A percentile compares a stretch with the other conserved stretches of the same genome.
phyloP scores from a whole-genome alignment of 2,797 vertebrate genomes.

The Mormyrus hasselquistii region DNA sequence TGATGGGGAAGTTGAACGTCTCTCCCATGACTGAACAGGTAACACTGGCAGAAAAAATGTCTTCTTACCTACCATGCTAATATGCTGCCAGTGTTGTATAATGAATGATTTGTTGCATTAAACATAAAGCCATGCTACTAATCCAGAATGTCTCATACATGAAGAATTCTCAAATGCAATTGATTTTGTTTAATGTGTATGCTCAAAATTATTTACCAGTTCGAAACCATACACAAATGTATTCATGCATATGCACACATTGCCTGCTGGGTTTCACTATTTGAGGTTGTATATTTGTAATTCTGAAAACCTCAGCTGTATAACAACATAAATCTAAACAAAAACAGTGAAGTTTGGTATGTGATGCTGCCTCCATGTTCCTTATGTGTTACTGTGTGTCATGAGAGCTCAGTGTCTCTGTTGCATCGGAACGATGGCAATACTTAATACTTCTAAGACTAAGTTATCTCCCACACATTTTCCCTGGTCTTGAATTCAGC shows the following conservation, averaged over 20 bases:
- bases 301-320: neutral
- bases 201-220: neutral
- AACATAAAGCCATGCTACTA: constrained; percentile 1
- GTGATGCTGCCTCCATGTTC: neutral
- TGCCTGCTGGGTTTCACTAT: neutral
- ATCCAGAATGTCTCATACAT: neutral
- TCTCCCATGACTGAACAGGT: neutral
- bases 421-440: neutral
- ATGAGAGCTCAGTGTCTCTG: neutral
- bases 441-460: neutral
- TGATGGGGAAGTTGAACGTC: neutral
- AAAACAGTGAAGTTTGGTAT: neutral
- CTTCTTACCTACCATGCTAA: neutral
- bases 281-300: neutral
- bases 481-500: constrained; percentile 23
- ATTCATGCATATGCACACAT: neutral
- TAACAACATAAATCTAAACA: neutral
- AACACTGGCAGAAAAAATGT: neutral
- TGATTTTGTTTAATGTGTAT: neutral
- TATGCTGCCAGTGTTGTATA: neutral
- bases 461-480: neutral
- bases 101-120: neutral
- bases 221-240: neutral
- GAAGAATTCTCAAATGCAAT: neutral
- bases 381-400: neutral